Evolutionary conservation across 1,140 invertebrate genomes (phyloP), one percentile per base, ranked within the genome.

Genomic region (Augochlora pura): DNA sequence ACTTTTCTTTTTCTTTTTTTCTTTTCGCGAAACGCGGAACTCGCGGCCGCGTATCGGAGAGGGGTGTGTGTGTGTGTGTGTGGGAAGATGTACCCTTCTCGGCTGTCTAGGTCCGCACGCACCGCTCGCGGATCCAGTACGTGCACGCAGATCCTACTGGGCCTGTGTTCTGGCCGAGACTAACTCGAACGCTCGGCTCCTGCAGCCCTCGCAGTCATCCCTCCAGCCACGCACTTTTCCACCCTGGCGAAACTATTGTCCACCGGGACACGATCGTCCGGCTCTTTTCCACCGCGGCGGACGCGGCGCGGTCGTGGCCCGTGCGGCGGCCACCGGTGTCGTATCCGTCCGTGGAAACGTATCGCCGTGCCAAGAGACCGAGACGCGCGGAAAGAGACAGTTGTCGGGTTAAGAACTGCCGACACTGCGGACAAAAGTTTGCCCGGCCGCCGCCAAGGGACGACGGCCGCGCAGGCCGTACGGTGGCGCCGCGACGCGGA

Each of bases 101-200:
- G 42, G 57, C 46, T 70, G 52, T 57, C 67, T 84, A 72, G n/a
- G 77, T 78, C 54, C 83, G 80, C 83, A 83, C 84, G 77, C 82
- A 82, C 81, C 64, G 70, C 71, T 65, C 82, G 75, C 76, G 78
- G 52, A 68, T 74, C 67, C 74, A 73, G 79, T 87, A 86, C 87
- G 87, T 88, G 74, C 79, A 83, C 81, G 84, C 83, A 83, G 90
- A 90, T 92, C 90, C 90, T 91, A 81, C 91, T 92, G 90, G 91
- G 92, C 91, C 92, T 93, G 92, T 91, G 90, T 90, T 92, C 92
- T 91, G 92, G 90, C 92, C 92, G 89, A 93, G 92, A 93, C 92
- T 93, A 92, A 91, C 91, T 91, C 89, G 88, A 91, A 88, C 87
- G 88, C 89, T 87, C 87, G 86, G 86, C 88, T 90, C 87, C 90